Evolutionary conservation across 1,140 invertebrate species (phyloP).

Genomic region (Oppia nitens): DNA sequence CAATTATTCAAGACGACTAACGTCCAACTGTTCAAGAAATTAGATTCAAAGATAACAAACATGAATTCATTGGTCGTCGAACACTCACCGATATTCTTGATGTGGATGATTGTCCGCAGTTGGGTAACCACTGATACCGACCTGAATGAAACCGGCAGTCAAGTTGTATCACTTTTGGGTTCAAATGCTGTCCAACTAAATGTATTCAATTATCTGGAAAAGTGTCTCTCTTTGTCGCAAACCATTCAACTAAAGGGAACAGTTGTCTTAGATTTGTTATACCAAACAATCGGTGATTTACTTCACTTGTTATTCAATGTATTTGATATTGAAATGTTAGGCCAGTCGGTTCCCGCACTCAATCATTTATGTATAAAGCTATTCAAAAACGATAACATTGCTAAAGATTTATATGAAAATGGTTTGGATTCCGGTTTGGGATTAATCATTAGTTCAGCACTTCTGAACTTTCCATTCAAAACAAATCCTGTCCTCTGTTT

Average conservation of each 20-base stretch:
- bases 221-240: neutral
- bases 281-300: conserved; percentile 11
- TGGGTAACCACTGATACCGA: neutral
- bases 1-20: conserved; percentile 15
- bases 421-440: conserved; percentile 1
- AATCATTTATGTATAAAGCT: neutral
- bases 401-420: conserved; percentile 7
- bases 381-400: conserved; percentile 7
- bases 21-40: neutral
- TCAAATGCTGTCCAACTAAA: conserved; percentile 27
- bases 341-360: neutral
- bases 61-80: neutral
- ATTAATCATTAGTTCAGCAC: neutral
- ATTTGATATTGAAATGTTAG: conserved; percentile 11
- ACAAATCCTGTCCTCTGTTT: neutral
- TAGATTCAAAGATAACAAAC: neutral
- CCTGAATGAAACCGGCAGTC: neutral
- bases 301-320: neutral
- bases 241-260: neutral
- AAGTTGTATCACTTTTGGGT: conserved; percentile 23
- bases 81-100: conserved; percentile 28
- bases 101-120: conserved; percentile 26
- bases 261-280: conserved; percentile 1
- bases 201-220: conserved; percentile 25
- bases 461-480: conserved; percentile 6